Base-by-base conservation (phyloP, 2,113 vertebrate genomes). In the Fukomys damarensis region DNA sequence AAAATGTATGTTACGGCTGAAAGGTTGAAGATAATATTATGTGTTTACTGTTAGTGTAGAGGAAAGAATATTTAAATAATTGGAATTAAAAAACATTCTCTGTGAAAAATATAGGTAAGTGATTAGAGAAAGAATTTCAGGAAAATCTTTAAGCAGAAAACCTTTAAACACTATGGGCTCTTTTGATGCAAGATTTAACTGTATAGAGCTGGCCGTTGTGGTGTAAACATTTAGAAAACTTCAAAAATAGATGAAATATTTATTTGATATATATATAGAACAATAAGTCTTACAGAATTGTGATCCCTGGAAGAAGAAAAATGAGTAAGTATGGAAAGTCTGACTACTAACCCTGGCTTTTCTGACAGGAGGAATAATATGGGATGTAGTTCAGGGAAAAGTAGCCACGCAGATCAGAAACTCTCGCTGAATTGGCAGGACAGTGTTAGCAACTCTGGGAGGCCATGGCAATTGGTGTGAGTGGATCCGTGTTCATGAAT, bases 11-110 rank as follows among this genome's bases (percentile, higher is more conserved):
- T 46, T 88, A 72, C 88, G 72, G 17, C 4, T 38, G 38, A 79
- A 80, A 89, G 32, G 3, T 38, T 83, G 13, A 20, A 54, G 94
- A 86, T 70, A 84, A 22, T 70, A 82, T 80, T 90, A 86, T 72
- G 17, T 93, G 20, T 94, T 85, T 87, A 81, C n/a, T 92, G 54
- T 91, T 80, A 72, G 58, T 88, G 74, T 79, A 28, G n/a, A 87
- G 12, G 38, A 82, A 3, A 35, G 20, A 30, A 74, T 43, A 28
- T n/a, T 13, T 41, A 58, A 16, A 46, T 68, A 35, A 14, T 38
- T 56, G 26, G 24, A 91, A 56, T 89, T 58, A 76, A 52, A 72
- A 68, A 1, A 79, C 4, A 70, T 96, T 87, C 7, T 59, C 4
- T 30, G 22, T 6, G 19, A 46, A 92, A 96, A 93, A 66, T 24